Evolutionary conservation across 2,888 invertebrate species (phyloP).

Genomic region (Ophion obscuratus): DNA sequence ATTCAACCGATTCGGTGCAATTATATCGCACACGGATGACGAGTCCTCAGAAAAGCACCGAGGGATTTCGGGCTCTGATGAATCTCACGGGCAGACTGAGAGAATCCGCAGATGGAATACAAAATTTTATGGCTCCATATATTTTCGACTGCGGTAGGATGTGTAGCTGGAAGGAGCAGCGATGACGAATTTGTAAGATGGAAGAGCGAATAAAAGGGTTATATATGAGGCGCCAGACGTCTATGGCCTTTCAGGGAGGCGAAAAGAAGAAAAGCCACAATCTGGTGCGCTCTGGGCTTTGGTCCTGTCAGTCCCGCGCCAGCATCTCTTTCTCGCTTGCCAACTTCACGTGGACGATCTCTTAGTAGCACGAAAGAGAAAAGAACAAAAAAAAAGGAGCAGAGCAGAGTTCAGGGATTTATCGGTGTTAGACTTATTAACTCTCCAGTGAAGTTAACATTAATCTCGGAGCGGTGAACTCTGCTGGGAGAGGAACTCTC

Average conservation of each 20-base stretch:
- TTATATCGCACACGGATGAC: too few species aligned
- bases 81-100: too few species aligned
- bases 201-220: conserved; percentile 16
- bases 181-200: conserved; percentile 17
- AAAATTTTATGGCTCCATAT: not conserved
- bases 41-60: too few species aligned
- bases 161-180: not conserved
- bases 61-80: too few species aligned
- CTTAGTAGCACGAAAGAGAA: conserved; percentile 51
- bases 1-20: too few species aligned
- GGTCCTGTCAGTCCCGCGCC: conserved; percentile 28
- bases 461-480: conserved; percentile 75
- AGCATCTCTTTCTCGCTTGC: conserved; percentile 26
- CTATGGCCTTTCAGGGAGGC: conserved; percentile 20
- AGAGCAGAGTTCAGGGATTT: conserved; percentile 78
- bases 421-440: conserved; percentile 81
- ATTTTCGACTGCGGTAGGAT: not conserved
- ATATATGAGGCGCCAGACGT: conserved; percentile 20
- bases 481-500: conserved; percentile 64
- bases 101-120: too few species aligned
- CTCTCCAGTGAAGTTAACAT: conserved; percentile 81
- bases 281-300: conserved; percentile 20
- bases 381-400: conserved; percentile 46
- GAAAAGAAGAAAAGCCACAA: conserved; percentile 44
- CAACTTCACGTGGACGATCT: conserved; percentile 12